Base-by-base conservation (phyloP, 2,888 invertebrate genomes). In the Apeira syringaria region DNA sequence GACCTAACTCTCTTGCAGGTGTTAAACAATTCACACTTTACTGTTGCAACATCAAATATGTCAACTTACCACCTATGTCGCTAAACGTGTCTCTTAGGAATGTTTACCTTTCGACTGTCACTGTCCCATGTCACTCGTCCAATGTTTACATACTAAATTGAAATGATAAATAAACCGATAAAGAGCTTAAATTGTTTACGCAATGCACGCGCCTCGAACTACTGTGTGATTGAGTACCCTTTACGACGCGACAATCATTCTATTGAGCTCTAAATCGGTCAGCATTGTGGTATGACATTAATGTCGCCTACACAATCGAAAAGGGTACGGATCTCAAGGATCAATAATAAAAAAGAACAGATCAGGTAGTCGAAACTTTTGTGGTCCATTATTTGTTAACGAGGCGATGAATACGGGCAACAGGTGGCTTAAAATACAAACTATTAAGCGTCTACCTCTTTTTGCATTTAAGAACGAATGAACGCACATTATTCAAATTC, bases 401-500 rank as follows among this genome's bases (percentile, higher is more conserved):
- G 80, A 84, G 66, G 65, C 80, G 75, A 69, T 76, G 74, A 82
- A 78, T 74, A 66, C 61, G 53, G 50, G 37, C 59, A 74, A 81
- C 85, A 87, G 85, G 85, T 86, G 84, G 77, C 68, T 34, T 45
- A 20, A 59, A 64, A 50, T 55, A 58, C 56, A 69, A 58, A 62
- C 57, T 55, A 53, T 61, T 50, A 56, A 4, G 15, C 15, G 2
- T 4, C 15, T 4, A 15, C 15, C 15, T 15, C 15, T 15, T 77
- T 80, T 80, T 78, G 84, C 84, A 73, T 82, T 87, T 84, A 71
- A 72, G 84, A 77, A 83, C 83, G 79, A 70, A 60, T 70, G 84
- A 76, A 83, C 83, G 79, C 69, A 60, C 70, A 80, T 79, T 86
- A 85, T 84, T 84, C 80, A 80, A 87, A 88, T 87, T 74, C 69